These are phyloP conservation scores for Chrysodeixis includens DNA, from an alignment of 2,888 invertebrate species.

Conservation along the genomic window DNA sequence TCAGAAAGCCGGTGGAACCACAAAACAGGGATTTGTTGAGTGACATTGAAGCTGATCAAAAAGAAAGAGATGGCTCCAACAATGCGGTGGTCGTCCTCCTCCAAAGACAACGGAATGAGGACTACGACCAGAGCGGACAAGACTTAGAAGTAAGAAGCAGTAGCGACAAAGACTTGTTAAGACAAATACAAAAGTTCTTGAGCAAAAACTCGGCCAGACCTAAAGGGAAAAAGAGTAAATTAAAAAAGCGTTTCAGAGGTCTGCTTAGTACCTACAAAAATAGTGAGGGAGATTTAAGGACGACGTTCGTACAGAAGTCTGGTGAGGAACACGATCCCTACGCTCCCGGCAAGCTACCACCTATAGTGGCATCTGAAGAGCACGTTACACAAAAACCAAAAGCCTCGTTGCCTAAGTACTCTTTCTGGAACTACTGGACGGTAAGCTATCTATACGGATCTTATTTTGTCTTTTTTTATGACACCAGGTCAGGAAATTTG, in stretches of 20 bases:
- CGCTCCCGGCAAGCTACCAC: slow-evolving; percentile 14
- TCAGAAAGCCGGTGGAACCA: slow-evolving; percentile 38
- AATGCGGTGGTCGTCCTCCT: slow-evolving; percentile 22
- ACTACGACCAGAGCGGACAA: not conserved
- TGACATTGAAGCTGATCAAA: slow-evolving; percentile 21
- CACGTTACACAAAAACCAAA: not conserved
- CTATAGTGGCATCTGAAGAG: not conserved
- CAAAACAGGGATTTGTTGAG: slow-evolving; percentile 16
- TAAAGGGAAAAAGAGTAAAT: not conserved
- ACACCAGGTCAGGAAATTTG: no score
- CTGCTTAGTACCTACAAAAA: not conserved
- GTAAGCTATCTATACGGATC: slow-evolving; percentile 55
- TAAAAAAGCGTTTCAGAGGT: slow-evolving; percentile 3
- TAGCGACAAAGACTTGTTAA: slow-evolving; percentile 1
- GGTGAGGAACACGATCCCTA: slow-evolving; percentile 24
- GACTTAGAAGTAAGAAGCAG: not conserved
- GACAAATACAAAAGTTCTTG: slow-evolving; percentile 10
- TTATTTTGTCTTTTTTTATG: no score
- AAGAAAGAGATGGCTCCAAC: not conserved
- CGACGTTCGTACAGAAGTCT: slow-evolving; percentile 9
- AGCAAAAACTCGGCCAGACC: not conserved
- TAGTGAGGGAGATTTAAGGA: not conserved
- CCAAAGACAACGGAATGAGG: not conserved
- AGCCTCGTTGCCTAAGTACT: slow-evolving; percentile 41
- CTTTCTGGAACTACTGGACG: slow-evolving; percentile 72